These are phyloP conservation scores for Rhabdornis inornatus DNA, from an alignment of 2,113 vertebrate species.

Conservation along the genomic window DNA sequence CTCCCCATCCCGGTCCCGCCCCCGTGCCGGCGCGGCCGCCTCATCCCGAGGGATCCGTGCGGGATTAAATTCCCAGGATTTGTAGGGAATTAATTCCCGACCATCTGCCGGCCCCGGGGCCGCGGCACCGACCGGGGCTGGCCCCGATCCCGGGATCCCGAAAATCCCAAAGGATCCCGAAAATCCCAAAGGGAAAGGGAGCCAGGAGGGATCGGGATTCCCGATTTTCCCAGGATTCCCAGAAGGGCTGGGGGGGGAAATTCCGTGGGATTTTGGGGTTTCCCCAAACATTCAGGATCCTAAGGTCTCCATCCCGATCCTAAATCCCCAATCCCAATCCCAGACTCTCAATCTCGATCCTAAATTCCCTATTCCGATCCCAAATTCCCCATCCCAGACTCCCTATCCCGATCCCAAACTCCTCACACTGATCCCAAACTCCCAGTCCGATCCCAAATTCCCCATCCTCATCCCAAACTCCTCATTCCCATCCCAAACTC, in stretches of 20 bases:
- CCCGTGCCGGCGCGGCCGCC: not conserved
- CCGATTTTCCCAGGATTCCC: not conserved
- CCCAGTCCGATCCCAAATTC: not conserved
- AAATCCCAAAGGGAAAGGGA: not conserved
- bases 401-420: not conserved
- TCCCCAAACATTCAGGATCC: not conserved
- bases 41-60: not conserved
- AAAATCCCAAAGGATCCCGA: not conserved
- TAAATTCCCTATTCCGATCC: not conserved
- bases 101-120: not conserved
- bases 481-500: not conserved
- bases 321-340: not conserved
- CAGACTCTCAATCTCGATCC: not conserved
- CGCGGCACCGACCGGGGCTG: not conserved
- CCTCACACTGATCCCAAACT: fast-evolving
- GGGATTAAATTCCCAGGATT: not conserved
- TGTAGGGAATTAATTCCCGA: not conserved
- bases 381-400: too few relatives aligned
- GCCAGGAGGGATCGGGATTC: not conserved
- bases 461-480: fast-evolving
- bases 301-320: fast-evolving
- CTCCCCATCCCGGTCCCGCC: too few relatives aligned
- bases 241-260: not conserved
- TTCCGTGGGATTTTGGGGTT: not conserved
- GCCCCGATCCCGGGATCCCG: not conserved